These are phyloP conservation scores for Sialis fuliginosa DNA, from an alignment of 2,888 invertebrate species.

Conservation along the genomic window DNA sequence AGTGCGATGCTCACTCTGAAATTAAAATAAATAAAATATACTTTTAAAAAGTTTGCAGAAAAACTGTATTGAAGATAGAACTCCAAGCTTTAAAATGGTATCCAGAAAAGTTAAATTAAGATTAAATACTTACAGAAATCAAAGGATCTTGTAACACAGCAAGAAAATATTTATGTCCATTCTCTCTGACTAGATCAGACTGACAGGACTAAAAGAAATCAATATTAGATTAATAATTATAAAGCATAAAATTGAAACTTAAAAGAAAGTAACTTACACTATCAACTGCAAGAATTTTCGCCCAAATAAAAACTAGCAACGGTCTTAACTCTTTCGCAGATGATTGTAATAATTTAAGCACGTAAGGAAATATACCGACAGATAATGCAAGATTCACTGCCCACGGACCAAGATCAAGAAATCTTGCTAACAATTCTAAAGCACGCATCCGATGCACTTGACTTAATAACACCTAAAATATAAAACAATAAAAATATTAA, in stretches of 20 bases:
- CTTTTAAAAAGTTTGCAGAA: too few species aligned
- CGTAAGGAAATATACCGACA: conserved; percentile 98
- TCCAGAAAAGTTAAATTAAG: not conserved
- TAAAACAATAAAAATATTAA: not conserved
- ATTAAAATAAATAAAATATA: not conserved
- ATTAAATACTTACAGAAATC: conserved; percentile 47
- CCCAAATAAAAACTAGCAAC: conserved; percentile 95
- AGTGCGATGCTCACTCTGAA: conserved; percentile 66
- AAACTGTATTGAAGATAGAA: too few species aligned
- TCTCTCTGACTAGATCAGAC: conserved; percentile 83
- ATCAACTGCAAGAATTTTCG: conserved; percentile 93
- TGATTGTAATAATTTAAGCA: conserved; percentile 89
- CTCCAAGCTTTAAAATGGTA: too few species aligned
- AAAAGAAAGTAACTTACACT: conserved; percentile 40
- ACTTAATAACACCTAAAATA: conserved; percentile 38
- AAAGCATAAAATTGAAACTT: not conserved
- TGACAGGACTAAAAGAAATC: conserved; percentile 62
- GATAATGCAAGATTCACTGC: conserved; percentile 90
- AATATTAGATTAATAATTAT: not conserved
- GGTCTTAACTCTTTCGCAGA: conserved; percentile 83
- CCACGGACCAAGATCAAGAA: conserved; percentile 89
- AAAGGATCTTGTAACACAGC: conserved; percentile 74
- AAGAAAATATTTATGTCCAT: conserved; percentile 88
- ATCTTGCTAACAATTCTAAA: conserved; percentile 79
- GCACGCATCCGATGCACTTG: conserved; percentile 85